A percentile compares a stretch with the other conserved stretches of the same genome.
These are phyloP conservation scores for Peromyscus leucopus DNA, from an alignment of 2,113 vertebrate genomes.

Conservation along the genomic window DNA sequence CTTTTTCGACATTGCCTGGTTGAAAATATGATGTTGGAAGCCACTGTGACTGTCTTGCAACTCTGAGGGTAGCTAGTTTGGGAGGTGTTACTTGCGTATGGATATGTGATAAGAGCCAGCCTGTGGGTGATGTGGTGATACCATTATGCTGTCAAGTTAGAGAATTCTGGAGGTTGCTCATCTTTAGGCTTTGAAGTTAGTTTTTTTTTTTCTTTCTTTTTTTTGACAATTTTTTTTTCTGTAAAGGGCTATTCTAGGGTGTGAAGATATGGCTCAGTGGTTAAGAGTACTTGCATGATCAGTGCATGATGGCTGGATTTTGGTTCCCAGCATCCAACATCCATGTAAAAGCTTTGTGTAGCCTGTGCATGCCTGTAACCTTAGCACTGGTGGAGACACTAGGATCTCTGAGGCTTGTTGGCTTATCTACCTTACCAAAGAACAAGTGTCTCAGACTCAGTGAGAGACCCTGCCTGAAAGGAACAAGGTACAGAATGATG, in stretches of 20 bases:
- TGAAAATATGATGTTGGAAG: background rate
- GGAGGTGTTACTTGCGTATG: background rate
- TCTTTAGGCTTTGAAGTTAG: background rate
- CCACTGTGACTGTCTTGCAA: background rate
- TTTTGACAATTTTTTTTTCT: background rate
- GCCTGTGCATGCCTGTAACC: background rate
- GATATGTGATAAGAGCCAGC: background rate
- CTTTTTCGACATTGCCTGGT: background rate
- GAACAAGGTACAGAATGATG: background rate
- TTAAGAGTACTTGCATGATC: background rate
- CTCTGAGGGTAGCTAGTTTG: background rate
- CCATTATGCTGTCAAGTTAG: background rate
- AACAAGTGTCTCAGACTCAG: too few relatives aligned
- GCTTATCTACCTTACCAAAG: background rate
- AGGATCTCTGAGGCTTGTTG: too few relatives aligned
- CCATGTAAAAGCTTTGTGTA: background rate
- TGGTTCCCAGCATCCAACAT: background rate
- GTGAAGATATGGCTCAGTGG: background rate
- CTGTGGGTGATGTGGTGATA: background rate
- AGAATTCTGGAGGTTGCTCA: background rate
- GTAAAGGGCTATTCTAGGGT: background rate
- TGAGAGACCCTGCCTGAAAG: background rate
- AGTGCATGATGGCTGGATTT: background rate
- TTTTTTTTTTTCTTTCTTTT: background rate
- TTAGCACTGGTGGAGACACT: background rate